phyloP scores from a whole-genome alignment of 2,888 invertebrate genomes.

The Tethea ocularis region DNA sequence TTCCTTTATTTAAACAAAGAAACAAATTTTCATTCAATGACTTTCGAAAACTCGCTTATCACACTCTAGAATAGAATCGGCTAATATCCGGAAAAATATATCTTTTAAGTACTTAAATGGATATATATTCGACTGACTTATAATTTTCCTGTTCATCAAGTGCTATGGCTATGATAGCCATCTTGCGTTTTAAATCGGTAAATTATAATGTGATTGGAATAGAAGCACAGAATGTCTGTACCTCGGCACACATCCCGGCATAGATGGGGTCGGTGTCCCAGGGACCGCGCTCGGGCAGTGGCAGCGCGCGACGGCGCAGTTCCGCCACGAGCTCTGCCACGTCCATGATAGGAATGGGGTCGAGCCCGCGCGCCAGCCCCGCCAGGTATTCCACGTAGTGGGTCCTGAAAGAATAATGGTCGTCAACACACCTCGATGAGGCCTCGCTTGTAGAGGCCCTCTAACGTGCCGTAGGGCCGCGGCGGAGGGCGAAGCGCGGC shows the following conservation, averaged over 20 bases:
- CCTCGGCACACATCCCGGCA: slow-evolving; percentile 93
- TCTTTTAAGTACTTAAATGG: too few species aligned
- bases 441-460: slow-evolving; percentile 85
- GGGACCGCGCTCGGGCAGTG: slow-evolving; percentile 91
- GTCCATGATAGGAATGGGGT: slow-evolving; percentile 95
- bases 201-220: too few species aligned
- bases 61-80: too few species aligned
- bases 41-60: too few species aligned
- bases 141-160: too few species aligned
- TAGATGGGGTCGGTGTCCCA: slow-evolving; percentile 94
- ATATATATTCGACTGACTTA: too few species aligned
- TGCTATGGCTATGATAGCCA: too few species aligned
- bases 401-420: slow-evolving; percentile 85
- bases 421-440: slow-evolving; percentile 85
- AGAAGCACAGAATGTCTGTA: slow-evolving; percentile 62
- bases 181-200: not conserved
- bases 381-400: slow-evolving; percentile 99
- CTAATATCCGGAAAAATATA: too few species aligned
- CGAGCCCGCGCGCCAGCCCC: slow-evolving; percentile 92
- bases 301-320: slow-evolving; percentile 92
- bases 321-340: slow-evolving; percentile 94
- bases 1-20: too few species aligned
- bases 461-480: slow-evolving; percentile 89
- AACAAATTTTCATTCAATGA: too few species aligned
- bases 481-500: slow-evolving; percentile 89